Evolutionary conservation across 2,888 invertebrate species (phyloP).

Genomic region (Lasioglossum marginatum): DNA sequence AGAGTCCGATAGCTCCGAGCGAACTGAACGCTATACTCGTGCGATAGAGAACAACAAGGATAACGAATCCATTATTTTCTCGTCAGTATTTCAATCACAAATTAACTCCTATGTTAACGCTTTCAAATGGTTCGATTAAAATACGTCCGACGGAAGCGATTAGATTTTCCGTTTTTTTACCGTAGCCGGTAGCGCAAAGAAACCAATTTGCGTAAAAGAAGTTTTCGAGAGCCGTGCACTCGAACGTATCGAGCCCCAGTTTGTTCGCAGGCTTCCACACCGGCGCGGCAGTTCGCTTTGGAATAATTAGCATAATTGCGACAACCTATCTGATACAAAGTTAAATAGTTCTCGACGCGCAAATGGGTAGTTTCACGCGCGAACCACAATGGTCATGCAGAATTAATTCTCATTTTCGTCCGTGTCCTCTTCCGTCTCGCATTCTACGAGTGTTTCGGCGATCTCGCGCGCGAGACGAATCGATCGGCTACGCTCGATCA

Average conservation of each 20-base stretch:
- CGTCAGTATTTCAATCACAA: background rate
- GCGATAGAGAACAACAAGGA: background rate
- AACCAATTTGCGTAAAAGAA: background rate
- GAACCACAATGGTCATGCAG: background rate
- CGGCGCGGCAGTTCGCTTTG: background rate
- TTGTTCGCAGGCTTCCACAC: no score
- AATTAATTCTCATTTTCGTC: background rate
- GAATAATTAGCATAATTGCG: slow-evolving; percentile 17
- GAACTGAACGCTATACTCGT: background rate
- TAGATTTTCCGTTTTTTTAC: background rate
- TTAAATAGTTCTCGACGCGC: background rate
- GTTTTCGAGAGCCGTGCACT: background rate
- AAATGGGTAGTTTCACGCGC: background rate
- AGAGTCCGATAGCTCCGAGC: background rate
- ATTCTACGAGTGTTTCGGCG: background rate
- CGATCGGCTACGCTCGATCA: background rate
- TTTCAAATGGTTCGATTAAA: background rate
- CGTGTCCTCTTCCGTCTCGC: background rate
- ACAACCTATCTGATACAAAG: slow-evolving; percentile 10
- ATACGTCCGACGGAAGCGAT: no score
- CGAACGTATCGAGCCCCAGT: background rate
- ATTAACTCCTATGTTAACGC: background rate
- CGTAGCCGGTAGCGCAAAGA: background rate
- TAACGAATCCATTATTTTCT: background rate
- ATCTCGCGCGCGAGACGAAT: background rate